Percentiles rank a stretch among this genome's conserved stretches.
phyloP scores from a whole-genome alignment of 1,140 invertebrate genomes.

The Lucilia cuprina region DNA sequence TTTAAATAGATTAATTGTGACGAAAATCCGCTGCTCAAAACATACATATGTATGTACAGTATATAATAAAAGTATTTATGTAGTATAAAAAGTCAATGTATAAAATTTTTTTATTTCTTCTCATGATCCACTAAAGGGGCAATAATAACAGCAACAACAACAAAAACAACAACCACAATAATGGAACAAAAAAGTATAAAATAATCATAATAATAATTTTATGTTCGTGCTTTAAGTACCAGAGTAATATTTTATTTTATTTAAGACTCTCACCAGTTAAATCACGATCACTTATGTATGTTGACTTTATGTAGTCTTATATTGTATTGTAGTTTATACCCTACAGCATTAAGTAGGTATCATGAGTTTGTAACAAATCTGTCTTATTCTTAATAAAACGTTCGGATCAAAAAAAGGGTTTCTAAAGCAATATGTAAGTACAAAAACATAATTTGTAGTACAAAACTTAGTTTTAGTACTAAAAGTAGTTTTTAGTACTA shows the following conservation, averaged over 20 bases:
- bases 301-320: neutral
- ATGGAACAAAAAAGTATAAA: neutral
- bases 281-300: conserved; percentile 21
- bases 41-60: neutral
- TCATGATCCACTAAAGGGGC: conserved; percentile 7
- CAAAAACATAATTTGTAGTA: too few relatives aligned
- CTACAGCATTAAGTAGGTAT: too few relatives aligned
- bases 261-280: conserved; percentile 35
- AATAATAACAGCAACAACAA: neutral
- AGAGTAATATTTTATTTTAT: conserved; percentile 18
- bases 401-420: too few relatives aligned
- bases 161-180: too few relatives aligned
- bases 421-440: too few relatives aligned
- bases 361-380: too few relatives aligned
- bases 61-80: neutral
- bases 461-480: too few relatives aligned
- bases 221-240: conserved; percentile 29
- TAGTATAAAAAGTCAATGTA: neutral
- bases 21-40: conserved; percentile 11
- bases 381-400: too few relatives aligned
- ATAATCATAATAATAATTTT: conserved; percentile 18
- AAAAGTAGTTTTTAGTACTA: too few relatives aligned
- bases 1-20: conserved; percentile 32
- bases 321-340: neutral
- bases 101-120: conserved; percentile 2